Conservation (phyloP, 2,113 vertebrate genomes). For the Megatriorchis doriae region DNA sequence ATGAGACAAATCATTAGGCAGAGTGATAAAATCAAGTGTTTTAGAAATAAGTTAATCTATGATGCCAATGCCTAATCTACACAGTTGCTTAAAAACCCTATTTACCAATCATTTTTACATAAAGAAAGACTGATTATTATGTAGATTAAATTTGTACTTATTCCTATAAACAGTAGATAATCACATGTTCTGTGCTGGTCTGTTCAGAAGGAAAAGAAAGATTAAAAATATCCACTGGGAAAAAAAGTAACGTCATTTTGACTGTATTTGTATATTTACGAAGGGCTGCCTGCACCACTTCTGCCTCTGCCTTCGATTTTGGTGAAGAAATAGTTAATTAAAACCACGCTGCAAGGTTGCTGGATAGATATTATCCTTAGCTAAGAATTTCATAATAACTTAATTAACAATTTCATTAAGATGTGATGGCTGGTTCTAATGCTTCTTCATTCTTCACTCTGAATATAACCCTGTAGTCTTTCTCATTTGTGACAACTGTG, state of each 20-base stretch:
- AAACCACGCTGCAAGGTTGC: slow-evolving; percentile 26
- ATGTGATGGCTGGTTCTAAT: slow-evolving; percentile 66
- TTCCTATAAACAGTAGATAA: slow-evolving; percentile 69
- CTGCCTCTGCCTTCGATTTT: neutral
- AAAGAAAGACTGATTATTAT: slow-evolving; percentile 80
- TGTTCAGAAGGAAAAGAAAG: neutral
- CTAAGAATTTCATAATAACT: slow-evolving; percentile 63
- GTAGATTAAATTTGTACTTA: slow-evolving; percentile 77
- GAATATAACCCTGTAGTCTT: slow-evolving; percentile 75
- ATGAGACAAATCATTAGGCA: slow-evolving; percentile 83
- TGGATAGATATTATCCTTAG: slow-evolving; percentile 49
- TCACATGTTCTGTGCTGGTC: slow-evolving; percentile 30
- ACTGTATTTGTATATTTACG: neutral
- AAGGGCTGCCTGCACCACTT: neutral
- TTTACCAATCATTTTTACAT: slow-evolving; percentile 81
- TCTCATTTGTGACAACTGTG: slow-evolving; percentile 85
- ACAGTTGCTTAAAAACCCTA: slow-evolving; percentile 78
- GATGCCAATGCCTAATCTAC: slow-evolving; percentile 81
- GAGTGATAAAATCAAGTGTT: slow-evolving; percentile 85
- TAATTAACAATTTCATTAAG: slow-evolving; percentile 80
- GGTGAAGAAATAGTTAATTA: slow-evolving; percentile 65
- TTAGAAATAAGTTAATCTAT: slow-evolving; percentile 84
- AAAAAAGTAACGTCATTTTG: neutral
- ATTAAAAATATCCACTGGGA: neutral
- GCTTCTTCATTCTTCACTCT: slow-evolving; percentile 57